These are phyloP conservation scores for Hemicordylus capensis DNA, from an alignment of 2,113 vertebrate species.

Conservation along the genomic window DNA sequence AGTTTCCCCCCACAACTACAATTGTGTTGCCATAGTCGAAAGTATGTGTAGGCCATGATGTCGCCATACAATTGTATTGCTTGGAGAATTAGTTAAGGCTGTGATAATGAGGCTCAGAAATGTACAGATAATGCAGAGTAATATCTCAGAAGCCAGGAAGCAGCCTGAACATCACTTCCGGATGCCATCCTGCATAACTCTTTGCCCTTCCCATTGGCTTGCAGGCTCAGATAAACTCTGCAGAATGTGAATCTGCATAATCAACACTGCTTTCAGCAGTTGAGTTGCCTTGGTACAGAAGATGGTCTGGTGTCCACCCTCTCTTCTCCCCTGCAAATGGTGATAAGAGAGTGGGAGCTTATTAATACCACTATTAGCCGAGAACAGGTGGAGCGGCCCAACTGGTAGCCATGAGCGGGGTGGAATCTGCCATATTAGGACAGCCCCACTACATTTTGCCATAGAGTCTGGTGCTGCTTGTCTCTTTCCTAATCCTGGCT, in stretches of 20 bases:
- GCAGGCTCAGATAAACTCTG: not conserved
- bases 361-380: too few species aligned
- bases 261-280: not conserved
- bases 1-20: not conserved
- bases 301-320: not conserved
- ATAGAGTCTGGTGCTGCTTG: not conserved
- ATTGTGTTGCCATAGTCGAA: not conserved
- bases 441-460: not conserved
- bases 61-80: not conserved
- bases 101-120: not conserved
- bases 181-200: not conserved
- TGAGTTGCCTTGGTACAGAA: not conserved
- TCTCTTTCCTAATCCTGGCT: rapidly evolving
- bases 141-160: not conserved
- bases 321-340: not conserved
- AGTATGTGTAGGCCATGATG: not conserved
- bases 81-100: too few species aligned
- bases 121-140: not conserved
- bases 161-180: not conserved
- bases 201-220: not conserved
- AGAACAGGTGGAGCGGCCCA: too few species aligned
- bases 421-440: not conserved
- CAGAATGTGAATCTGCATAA: not conserved
- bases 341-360: not conserved
- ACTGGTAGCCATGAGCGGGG: not conserved